A percentile compares a stretch with the other conserved stretches of the same genome.
phyloP scores from a whole-genome alignment of 2,797 vertebrate species.

The Simalia tracyae region DNA sequence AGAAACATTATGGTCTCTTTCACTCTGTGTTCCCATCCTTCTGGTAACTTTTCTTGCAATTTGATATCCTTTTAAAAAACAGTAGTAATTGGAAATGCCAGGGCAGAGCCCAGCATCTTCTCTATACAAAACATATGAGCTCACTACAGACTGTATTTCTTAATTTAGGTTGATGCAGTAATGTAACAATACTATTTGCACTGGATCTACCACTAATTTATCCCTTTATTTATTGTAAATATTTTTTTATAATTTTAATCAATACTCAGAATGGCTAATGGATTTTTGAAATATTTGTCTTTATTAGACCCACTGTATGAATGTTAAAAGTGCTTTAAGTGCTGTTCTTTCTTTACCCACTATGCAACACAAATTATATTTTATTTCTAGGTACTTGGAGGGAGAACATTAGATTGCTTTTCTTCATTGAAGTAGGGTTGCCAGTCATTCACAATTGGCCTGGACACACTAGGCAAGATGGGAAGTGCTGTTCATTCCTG shows the following conservation, averaged over 20 bases:
- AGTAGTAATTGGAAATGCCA: neutral
- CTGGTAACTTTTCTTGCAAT: neutral
- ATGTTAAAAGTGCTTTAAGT: neutral
- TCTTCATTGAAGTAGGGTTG: neutral
- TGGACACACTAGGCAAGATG: neutral
- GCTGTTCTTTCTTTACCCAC: neutral
- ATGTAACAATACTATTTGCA: neutral
- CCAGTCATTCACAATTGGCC: neutral
- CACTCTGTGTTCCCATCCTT: neutral
- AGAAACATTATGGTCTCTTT: slow-evolving; percentile 15
- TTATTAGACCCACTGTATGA: neutral
- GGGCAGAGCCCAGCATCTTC: neutral
- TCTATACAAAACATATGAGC: neutral
- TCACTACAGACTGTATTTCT: neutral
- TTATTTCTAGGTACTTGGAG: slow-evolving; percentile 31
- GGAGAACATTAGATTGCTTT: neutral
- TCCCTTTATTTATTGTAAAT: neutral
- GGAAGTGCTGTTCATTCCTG: neutral
- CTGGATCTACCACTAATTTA: neutral
- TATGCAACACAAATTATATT: neutral
- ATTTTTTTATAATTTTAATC: neutral
- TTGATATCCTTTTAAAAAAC: neutral
- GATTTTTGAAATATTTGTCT: neutral
- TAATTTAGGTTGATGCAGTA: too few relatives aligned
- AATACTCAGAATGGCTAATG: neutral